These are phyloP conservation scores for Azemiops feae DNA, from an alignment of 2,113 vertebrate genomes.

Conservation along the genomic window DNA sequence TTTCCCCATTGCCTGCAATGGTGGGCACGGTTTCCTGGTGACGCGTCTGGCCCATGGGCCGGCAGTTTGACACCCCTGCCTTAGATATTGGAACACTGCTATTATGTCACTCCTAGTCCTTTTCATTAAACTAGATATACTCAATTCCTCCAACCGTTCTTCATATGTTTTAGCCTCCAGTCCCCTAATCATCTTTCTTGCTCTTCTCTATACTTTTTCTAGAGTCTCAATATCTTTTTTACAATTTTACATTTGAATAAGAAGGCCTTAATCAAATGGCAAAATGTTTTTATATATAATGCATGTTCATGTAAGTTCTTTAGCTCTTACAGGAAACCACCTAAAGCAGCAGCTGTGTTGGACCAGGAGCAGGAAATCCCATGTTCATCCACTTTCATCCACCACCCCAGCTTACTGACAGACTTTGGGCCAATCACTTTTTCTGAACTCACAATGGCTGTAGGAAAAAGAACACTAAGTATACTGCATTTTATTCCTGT, in stretches of 20 bases:
- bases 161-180: neutral
- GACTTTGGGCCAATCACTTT: neutral
- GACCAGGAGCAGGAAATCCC: neutral
- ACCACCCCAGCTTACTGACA: neutral
- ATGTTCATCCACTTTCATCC: neutral
- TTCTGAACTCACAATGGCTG: neutral
- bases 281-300: neutral
- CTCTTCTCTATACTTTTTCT: neutral
- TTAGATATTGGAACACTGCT: neutral
- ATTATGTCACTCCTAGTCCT: neutral
- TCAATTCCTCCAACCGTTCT: neutral
- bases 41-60: no score
- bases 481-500: neutral
- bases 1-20: no score
- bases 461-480: neutral
- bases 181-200: neutral
- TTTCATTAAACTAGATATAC: neutral
- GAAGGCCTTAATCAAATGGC: neutral
- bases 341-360: neutral
- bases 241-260: neutral
- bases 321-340: neutral
- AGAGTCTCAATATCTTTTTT: neutral
- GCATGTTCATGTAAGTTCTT: neutral
- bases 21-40: no score
- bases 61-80: no score